These are phyloP conservation scores for Embidobia sp. DNA, from an alignment of 2,888 invertebrate species.

Conservation along the genomic window DNA sequence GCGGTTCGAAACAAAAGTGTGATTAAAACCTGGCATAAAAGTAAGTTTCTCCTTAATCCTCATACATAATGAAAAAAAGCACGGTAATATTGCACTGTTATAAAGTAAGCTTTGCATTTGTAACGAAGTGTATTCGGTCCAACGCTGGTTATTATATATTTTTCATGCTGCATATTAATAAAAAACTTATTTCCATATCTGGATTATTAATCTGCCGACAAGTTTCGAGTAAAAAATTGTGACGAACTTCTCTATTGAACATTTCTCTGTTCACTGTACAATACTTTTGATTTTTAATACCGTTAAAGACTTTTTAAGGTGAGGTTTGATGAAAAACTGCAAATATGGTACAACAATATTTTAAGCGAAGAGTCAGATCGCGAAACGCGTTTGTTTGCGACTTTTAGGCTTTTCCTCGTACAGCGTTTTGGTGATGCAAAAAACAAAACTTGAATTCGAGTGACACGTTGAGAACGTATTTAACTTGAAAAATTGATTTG, in stretches of 20 bases:
- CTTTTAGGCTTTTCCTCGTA: too few species aligned
- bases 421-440: too few species aligned
- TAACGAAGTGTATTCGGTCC: constrained; percentile 29
- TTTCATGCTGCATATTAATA: not conserved
- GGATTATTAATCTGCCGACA: not conserved
- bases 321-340: too few species aligned
- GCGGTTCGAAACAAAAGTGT: constrained; percentile 13
- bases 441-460: too few species aligned
- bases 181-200: not conserved
- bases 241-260: not conserved
- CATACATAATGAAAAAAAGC: constrained; percentile 35
- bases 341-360: too few species aligned
- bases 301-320: too few species aligned
- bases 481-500: too few species aligned
- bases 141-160: constrained; percentile 27
- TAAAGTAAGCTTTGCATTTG: constrained; percentile 41
- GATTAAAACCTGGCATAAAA: constrained; percentile 17
- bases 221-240: not conserved
- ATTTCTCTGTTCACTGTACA: too few species aligned
- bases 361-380: too few species aligned
- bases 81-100: not conserved
- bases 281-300: too few species aligned
- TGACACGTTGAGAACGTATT: too few species aligned
- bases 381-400: too few species aligned
- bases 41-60: constrained; percentile 29